A percentile compares a stretch with the other conserved stretches of the same genome.
These are phyloP conservation scores for Meandrusa payeni DNA, from an alignment of 2,888 invertebrate species.

Conservation along the genomic window DNA sequence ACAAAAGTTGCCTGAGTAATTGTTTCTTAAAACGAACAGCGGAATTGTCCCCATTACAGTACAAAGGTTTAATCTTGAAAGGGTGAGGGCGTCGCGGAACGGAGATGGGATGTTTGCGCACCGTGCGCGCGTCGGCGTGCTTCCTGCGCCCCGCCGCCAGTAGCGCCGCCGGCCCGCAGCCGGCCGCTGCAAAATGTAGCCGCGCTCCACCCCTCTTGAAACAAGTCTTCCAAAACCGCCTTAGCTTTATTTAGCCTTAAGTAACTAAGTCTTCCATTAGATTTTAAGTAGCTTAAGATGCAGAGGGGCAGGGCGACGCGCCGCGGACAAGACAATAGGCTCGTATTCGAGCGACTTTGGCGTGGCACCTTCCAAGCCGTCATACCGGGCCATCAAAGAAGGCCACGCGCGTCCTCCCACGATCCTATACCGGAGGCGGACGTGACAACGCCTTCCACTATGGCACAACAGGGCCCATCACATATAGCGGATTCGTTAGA, in stretches of 20 bases:
- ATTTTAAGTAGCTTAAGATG: conserved; percentile 61
- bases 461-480: conserved; percentile 39
- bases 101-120: conserved; percentile 72
- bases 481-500: conserved; percentile 69
- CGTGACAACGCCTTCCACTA: conserved; percentile 35
- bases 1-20: no score
- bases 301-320: conserved; percentile 71
- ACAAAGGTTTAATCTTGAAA: conserved; percentile 25
- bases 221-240: conserved; percentile 68
- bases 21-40: neutral
- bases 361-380: conserved; percentile 83
- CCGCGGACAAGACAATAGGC: conserved; percentile 78
- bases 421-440: conserved; percentile 49
- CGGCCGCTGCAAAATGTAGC: conserved; percentile 70
- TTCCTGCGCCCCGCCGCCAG: conserved; percentile 50
- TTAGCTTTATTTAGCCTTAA: conserved; percentile 54
- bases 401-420: conserved; percentile 63
- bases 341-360: conserved; percentile 87
- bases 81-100: conserved; percentile 23
- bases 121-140: conserved; percentile 59
- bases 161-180: conserved; percentile 73
- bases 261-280: conserved; percentile 80
- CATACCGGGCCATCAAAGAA: conserved; percentile 58
- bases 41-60: conserved; percentile 9
- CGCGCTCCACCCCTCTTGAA: conserved; percentile 44